These are phyloP conservation scores for Sialis fuliginosa DNA, from an alignment of 2,888 invertebrate genomes.

Conservation along the genomic window DNA sequence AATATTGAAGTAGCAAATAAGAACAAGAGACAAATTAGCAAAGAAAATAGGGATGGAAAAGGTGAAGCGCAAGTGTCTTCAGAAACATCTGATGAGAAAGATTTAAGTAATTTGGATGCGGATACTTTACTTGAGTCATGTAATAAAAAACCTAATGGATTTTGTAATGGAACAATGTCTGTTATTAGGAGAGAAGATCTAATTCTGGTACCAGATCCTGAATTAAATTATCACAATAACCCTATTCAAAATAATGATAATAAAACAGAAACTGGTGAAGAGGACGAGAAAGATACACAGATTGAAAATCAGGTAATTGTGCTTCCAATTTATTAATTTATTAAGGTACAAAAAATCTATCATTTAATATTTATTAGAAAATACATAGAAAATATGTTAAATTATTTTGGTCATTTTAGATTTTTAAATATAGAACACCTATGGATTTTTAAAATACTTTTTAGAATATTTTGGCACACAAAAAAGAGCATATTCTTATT, in stretches of 20 bases:
- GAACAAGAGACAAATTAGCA: conserved; percentile 28
- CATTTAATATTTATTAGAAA: not conserved
- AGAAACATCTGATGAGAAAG: conserved; percentile 13
- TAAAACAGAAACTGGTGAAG: not conserved
- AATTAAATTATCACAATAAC: conserved; percentile 12
- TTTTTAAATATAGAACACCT: too few relatives aligned
- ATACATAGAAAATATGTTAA: not conserved
- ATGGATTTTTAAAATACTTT: too few relatives aligned
- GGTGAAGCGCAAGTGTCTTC: conserved; percentile 28
- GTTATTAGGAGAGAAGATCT: conserved; percentile 58
- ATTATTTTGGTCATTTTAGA: too few relatives aligned
- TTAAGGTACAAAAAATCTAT: too few relatives aligned
- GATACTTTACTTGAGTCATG: not conserved
- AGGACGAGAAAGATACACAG: conserved; percentile 4
- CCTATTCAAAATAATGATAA: conserved; percentile 1
- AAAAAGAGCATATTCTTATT: too few relatives aligned
- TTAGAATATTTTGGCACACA: too few relatives aligned
- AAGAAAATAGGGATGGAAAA: conserved; percentile 33
- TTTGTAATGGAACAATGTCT: conserved; percentile 28
- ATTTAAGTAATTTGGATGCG: not conserved
- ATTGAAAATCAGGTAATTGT: not conserved
- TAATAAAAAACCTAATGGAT: conserved; percentile 1
- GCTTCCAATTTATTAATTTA: not conserved
- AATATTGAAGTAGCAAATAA: conserved; percentile 55
- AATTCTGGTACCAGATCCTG: conserved; percentile 55